Evolutionary conservation across 1,140 invertebrate genomes (phyloP).

Genomic region (Cherax destructor): DNA sequence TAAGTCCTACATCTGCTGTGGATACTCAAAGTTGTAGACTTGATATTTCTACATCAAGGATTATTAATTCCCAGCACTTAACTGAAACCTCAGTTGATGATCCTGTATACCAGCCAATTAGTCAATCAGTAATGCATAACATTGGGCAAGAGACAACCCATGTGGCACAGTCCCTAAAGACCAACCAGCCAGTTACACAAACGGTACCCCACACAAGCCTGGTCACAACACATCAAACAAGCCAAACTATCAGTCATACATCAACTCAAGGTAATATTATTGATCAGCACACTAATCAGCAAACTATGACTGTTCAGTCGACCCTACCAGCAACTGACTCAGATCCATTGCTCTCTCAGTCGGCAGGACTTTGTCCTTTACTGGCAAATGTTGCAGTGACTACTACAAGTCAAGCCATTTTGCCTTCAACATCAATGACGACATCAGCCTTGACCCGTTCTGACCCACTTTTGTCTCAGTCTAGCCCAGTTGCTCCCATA

Average conservation of each 20-base stretch:
- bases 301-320: not conserved
- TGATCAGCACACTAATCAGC: conserved; percentile 10
- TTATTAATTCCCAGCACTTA: not conserved
- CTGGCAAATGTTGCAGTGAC: conserved; percentile 19
- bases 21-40: not conserved
- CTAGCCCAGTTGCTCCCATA: conserved; percentile 39
- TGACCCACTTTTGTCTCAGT: conserved; percentile 59
- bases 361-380: conserved; percentile 21
- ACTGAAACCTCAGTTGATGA: not conserved
- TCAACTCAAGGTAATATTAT: not conserved
- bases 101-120: conserved; percentile 18
- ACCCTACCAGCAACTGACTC: conserved; percentile 8
- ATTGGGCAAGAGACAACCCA: conserved; percentile 12
- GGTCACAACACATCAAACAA: not conserved
- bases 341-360: conserved; percentile 40
- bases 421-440: not conserved
- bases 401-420: conserved; percentile 1
- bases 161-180: not conserved
- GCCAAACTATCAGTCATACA: conserved; percentile 19
- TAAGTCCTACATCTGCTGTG: not conserved
- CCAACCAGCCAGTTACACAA: not conserved
- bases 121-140: conserved; percentile 15
- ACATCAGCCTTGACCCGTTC: conserved; percentile 53
- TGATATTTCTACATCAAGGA: conserved; percentile 7
- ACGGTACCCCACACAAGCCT: not conserved